Conservation (phyloP, 2,888 invertebrate genomes). For the Chironomus tentans region DNA sequence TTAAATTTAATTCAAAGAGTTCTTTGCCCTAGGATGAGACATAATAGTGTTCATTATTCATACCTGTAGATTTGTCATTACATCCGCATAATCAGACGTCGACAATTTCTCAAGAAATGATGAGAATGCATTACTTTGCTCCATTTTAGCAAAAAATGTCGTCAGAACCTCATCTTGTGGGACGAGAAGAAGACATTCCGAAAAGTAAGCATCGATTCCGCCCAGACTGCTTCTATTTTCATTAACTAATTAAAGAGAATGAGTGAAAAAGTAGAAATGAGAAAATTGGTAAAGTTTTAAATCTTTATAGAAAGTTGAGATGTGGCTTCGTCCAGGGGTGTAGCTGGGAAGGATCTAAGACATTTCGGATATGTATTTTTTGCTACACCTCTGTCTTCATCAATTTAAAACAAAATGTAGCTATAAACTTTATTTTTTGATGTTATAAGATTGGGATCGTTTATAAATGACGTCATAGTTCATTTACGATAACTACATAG, state of each 20-base stretch:
- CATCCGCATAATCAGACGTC: not conserved
- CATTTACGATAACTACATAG: too few relatives aligned
- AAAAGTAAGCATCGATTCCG: slow-evolving; percentile 4
- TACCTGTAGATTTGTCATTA: slow-evolving; percentile 8
- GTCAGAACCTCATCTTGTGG: slow-evolving; percentile 7
- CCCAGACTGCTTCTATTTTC: not conserved
- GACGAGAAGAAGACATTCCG: not conserved
- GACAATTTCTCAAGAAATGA: not conserved
- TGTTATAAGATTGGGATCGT: too few relatives aligned
- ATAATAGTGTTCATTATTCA: not conserved
- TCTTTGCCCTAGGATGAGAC: not conserved
- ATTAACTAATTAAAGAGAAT: not conserved
- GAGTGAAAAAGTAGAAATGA: not conserved
- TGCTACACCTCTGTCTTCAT: too few relatives aligned
- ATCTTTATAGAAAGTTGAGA: not conserved
- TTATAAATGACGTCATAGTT: too few relatives aligned
- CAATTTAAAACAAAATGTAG: too few relatives aligned
- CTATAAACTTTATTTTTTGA: too few relatives aligned
- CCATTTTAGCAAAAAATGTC: not conserved
- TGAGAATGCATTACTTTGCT: slow-evolving; percentile 8
- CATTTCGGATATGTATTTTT: too few relatives aligned
- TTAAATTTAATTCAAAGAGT: not conserved
- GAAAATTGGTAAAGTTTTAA: not conserved
- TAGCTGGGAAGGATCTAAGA: too few relatives aligned
- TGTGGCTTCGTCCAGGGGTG: not conserved